Base-by-base conservation (phyloP, 2,888 invertebrate species). In the Cryptocheilus praepositus region DNA sequence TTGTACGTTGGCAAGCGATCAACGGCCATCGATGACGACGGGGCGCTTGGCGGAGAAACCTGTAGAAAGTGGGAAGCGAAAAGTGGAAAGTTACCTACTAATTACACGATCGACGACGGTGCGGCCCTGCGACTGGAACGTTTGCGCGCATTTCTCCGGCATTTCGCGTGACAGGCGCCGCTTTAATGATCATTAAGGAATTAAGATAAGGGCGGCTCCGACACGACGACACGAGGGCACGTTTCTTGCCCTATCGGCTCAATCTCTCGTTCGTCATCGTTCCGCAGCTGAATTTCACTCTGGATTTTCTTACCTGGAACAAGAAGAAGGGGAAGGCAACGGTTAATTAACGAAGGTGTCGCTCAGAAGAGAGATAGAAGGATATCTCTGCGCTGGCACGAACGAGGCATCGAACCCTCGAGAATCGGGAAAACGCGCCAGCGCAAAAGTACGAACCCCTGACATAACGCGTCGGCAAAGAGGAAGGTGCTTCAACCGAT, bases 151-250 rank as follows among this genome's bases (percentile, higher is more conserved):
- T 52, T 71, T 49, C 67, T 61, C 64, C 43, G 54, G 74, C 63
- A 64, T 71, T 72, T 76, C 75, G 78, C 77, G 78, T 80, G 82
- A 76, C 77, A 77, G 71, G 64, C 61, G 73, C 59, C 72, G 73
- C 65, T 82, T 81, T 80, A 80, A 82, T 73, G 81, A 76, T 80
- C 77, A 76, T 81, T 77, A 76, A 78, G 77, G 73, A 75, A 80
- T 80, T 77, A 68, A 71, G 77, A 81, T 81, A 77, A 80, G 59
- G 61, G 63, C 60, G 18, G 22, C 53, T 11, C 36, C 36, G 13
- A 36, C 11, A 36, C 36, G 36, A 36, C 36, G 36, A 36, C 36
- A 36, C 13, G 22, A 43, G 49, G 58, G 36, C 54, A 57, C 55
- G 64, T 57, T 70, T 72, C 74, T 72, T 70, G 62, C 66, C 62